Percentiles rank a stretch among this genome's conserved stretches.
These are phyloP conservation scores for Leptinotarsa tumamoca DNA, from an alignment of 2,888 invertebrate species.

Conservation along the genomic window DNA sequence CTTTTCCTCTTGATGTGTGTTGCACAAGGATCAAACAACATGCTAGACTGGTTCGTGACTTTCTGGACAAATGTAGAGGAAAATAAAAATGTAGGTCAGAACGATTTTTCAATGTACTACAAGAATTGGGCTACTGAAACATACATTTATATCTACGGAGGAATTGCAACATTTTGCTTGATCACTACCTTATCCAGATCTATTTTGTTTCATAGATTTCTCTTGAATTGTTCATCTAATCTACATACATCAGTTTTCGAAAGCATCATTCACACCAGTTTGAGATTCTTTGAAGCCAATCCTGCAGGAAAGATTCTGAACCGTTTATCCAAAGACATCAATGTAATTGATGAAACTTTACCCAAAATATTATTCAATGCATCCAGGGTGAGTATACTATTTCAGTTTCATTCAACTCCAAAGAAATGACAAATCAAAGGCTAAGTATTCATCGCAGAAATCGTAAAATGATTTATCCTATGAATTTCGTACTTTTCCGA, in stretches of 20 bases:
- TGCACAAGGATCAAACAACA: slow-evolving; percentile 74
- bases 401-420: neutral
- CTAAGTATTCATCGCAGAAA: neutral
- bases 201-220: neutral
- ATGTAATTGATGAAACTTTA: slow-evolving; percentile 13
- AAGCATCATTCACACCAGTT: slow-evolving; percentile 1
- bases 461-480: no score
- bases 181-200: neutral
- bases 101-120: neutral
- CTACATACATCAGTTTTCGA: neutral
- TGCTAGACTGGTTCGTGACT: slow-evolving; percentile 79
- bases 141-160: slow-evolving; percentile 13
- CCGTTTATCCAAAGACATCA: slow-evolving; percentile 14
- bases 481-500: no score
- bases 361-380: slow-evolving; percentile 21
- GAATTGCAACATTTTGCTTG: neutral
- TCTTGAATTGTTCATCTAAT: slow-evolving; percentile 3
- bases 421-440: neutral
- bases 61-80: slow-evolving; percentile 63
- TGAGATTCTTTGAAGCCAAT: slow-evolving; percentile 22
- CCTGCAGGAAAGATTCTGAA: slow-evolving; percentile 22
- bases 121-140: neutral
- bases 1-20: slow-evolving; percentile 66
- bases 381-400: slow-evolving; percentile 2
- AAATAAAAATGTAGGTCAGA: neutral